Evolutionary conservation across 2,888 invertebrate genomes (phyloP).

Genomic region (Epistrophe eligans): DNA sequence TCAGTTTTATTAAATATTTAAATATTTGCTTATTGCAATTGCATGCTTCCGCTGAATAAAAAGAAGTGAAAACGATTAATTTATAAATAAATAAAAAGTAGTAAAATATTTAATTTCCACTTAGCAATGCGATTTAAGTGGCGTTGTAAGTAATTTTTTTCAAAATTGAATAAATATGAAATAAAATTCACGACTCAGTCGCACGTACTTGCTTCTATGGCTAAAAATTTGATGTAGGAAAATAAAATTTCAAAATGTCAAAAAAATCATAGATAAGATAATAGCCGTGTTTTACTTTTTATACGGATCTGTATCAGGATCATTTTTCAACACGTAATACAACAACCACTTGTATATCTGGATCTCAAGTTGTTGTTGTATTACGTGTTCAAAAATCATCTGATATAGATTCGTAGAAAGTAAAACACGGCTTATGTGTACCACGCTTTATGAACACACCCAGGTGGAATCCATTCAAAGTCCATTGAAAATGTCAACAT

Average conservation of each 20-base stretch:
- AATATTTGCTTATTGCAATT: slow-evolving; percentile 12
- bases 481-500: no score
- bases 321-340: no score
- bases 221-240: not conserved
- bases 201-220: not conserved
- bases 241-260: not conserved
- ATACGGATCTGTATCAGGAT: no score
- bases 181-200: not conserved
- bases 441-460: no score
- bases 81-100: not conserved
- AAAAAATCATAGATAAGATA: no score
- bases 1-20: not conserved
- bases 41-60: not conserved
- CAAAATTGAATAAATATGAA: not conserved
- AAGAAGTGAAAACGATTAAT: not conserved
- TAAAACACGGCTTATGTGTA: no score
- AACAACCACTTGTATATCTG: no score
- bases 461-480: no score
- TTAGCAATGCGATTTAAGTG: not conserved
- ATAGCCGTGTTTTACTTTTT: no score
- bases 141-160: slow-evolving; percentile 10
- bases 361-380: no score
- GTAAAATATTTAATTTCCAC: slow-evolving; percentile 6
- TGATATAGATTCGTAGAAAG: no score
- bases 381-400: no score